Percentiles rank a stretch among this genome's conserved stretches.
phyloP scores from a whole-genome alignment of 2,113 vertebrate genomes.

The Mormyrus iriodes region DNA sequence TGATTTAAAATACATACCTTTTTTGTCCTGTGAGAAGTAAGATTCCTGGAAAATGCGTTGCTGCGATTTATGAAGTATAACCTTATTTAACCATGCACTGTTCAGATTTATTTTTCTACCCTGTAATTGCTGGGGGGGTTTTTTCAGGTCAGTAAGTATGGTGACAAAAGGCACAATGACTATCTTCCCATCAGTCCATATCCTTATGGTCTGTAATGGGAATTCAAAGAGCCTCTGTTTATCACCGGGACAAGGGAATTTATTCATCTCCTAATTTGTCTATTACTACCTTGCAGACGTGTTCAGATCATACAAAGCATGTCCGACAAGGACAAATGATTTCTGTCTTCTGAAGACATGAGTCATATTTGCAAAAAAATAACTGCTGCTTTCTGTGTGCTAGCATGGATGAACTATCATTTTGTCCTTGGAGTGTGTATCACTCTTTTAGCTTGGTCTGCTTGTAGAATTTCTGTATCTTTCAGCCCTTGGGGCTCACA shows the following conservation, averaged over 20 bases:
- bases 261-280: background rate
- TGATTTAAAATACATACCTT: background rate
- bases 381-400: background rate
- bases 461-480: background rate
- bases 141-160: background rate
- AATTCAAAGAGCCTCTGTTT: background rate
- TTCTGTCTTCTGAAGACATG: background rate
- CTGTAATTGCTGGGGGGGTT: background rate
- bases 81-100: background rate
- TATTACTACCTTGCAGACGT: background rate
- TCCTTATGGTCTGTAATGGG: background rate
- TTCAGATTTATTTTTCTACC: background rate
- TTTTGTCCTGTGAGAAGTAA: background rate
- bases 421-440: background rate
- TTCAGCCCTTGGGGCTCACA: background rate
- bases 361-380: slow-evolving; percentile 3
- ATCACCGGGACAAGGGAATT: background rate
- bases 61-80: background rate
- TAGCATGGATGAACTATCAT: background rate
- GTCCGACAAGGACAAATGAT: background rate
- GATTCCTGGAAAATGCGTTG: background rate
- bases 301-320: background rate
- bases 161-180: background rate
- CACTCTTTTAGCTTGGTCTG: background rate
- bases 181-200: background rate